Conservation (phyloP, 2,797 vertebrate species). For the Cuniculus paca region DNA sequence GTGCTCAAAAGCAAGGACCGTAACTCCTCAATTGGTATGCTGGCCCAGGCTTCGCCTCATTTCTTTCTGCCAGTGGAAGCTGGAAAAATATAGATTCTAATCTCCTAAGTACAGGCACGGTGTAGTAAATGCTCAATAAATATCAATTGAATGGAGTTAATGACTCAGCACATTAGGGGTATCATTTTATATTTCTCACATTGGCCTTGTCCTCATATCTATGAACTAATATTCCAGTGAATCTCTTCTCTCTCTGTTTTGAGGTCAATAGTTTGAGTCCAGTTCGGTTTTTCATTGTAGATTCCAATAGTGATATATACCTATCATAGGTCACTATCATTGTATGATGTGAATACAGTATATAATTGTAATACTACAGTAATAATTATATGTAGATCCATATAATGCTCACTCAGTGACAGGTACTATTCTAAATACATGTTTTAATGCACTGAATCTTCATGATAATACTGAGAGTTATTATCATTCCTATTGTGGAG, state of each 20-base stretch:
- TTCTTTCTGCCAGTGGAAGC: background rate
- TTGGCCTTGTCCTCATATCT: background rate
- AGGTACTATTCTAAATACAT: background rate
- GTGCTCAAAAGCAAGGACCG: background rate
- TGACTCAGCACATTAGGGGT: background rate
- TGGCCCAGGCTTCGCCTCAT: background rate
- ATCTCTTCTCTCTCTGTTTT: background rate
- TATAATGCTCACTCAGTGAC: background rate
- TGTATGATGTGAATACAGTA: background rate
- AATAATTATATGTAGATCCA: background rate
- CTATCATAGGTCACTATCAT: background rate
- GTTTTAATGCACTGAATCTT: background rate
- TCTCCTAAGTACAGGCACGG: background rate
- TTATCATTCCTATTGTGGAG: background rate
- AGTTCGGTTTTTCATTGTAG: background rate
- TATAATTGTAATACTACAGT: background rate
- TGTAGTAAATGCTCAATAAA: slow-evolving; percentile 7
- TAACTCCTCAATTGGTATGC: background rate
- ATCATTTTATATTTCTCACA: slow-evolving; percentile 9
- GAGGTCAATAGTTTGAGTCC: background rate
- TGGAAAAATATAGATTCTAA: background rate
- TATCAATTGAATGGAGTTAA: background rate
- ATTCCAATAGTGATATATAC: background rate
- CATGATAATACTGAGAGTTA: background rate
- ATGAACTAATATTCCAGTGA: background rate